phyloP scores from a whole-genome alignment of 2,888 invertebrate species.

The Onthophagus sagittarius region DNA sequence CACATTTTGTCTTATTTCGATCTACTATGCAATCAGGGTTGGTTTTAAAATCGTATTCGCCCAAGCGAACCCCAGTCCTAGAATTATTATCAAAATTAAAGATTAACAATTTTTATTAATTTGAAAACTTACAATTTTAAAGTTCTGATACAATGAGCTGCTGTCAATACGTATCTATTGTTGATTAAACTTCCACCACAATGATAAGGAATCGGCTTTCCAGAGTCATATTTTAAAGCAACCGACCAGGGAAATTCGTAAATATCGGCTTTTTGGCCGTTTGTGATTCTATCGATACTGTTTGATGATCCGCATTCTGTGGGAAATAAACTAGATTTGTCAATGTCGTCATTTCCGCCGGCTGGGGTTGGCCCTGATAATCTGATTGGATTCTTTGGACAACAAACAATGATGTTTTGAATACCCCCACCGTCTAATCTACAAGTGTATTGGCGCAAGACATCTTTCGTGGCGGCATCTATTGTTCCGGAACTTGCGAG shows the following conservation, averaged over 20 bases:
- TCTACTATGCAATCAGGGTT: slow-evolving; percentile 47
- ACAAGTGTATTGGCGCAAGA: slow-evolving; percentile 7
- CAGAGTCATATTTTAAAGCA: slow-evolving; percentile 56
- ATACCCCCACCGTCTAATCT: background rate
- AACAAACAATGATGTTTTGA: slow-evolving; percentile 18
- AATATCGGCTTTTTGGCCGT: slow-evolving; percentile 57
- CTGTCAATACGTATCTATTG: slow-evolving; percentile 50
- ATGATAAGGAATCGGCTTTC: slow-evolving; percentile 35
- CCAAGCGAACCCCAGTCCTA: slow-evolving; percentile 57
- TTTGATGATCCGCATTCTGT: slow-evolving; percentile 56
- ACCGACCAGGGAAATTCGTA: slow-evolving; percentile 76
- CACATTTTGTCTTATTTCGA: slow-evolving; percentile 34
- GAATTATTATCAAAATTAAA: slow-evolving; percentile 19
- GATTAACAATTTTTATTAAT: background rate
- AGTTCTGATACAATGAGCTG: slow-evolving; percentile 56
- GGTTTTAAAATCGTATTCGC: slow-evolving; percentile 54
- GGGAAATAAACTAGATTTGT: slow-evolving; percentile 15
- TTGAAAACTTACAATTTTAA: slow-evolving; percentile 17
- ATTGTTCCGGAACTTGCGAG: background rate
- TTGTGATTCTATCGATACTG: slow-evolving; percentile 53
- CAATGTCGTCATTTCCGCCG: slow-evolving; percentile 3
- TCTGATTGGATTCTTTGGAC: background rate
- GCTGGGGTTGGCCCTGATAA: slow-evolving; percentile 24
- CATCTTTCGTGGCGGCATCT: background rate
- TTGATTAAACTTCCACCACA: slow-evolving; percentile 52